phyloP scores from a whole-genome alignment of 2,888 invertebrate species.

The Coecobrya sp. region DNA sequence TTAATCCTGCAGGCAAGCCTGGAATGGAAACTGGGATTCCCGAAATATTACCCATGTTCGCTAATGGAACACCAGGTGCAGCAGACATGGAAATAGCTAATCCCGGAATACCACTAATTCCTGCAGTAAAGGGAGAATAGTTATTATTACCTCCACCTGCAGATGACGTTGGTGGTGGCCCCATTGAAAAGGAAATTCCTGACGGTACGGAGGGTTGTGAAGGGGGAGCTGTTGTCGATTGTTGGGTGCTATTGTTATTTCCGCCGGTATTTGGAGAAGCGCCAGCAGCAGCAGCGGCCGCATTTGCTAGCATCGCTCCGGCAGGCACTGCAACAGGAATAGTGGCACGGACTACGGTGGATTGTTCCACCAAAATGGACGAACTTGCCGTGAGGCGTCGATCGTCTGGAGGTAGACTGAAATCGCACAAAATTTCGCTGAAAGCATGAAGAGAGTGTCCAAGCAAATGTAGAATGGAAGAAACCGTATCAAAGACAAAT shows the following conservation, averaged over 20 bases:
- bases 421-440: slow-evolving; percentile 94
- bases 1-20: slow-evolving; percentile 9
- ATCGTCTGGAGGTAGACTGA: slow-evolving; percentile 90
- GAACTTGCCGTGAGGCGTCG: slow-evolving; percentile 91
- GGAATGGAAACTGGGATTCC: slow-evolving; percentile 27
- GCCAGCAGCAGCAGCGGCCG: slow-evolving; percentile 39
- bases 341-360: slow-evolving; percentile 90
- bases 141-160: background rate
- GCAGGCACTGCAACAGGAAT: slow-evolving; percentile 89
- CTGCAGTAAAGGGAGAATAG: background rate
- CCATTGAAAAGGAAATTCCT: slow-evolving; percentile 39
- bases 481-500: slow-evolving; percentile 92
- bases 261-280: slow-evolving; percentile 1
- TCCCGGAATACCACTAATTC: slow-evolving; percentile 45
- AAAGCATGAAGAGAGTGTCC: slow-evolving; percentile 96
- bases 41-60: background rate
- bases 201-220: background rate
- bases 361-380: slow-evolving; percentile 92
- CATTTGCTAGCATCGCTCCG: slow-evolving; percentile 75
- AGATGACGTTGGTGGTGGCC: slow-evolving; percentile 11
- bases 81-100: slow-evolving; percentile 46
- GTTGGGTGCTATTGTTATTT: background rate
- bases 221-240: background rate
- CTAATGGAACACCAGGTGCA: slow-evolving; percentile 12
- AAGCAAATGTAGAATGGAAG: slow-evolving; percentile 94